Evolutionary conservation across 2,797 vertebrate genomes (phyloP), one percentile per base, ranked within the genome.

Genomic region (Sebastes aleutianus): DNA sequence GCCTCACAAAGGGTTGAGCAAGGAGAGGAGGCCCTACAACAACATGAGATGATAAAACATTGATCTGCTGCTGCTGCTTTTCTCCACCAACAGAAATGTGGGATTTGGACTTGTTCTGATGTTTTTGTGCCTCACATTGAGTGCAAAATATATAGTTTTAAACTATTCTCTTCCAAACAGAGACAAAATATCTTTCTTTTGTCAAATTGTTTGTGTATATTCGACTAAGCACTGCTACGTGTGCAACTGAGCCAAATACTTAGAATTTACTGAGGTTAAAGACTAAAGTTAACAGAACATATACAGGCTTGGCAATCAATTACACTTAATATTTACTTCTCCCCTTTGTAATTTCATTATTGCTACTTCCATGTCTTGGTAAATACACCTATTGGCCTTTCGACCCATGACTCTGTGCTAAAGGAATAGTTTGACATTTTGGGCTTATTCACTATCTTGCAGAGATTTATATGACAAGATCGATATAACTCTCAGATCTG

Each of bases 11-110:
- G 76, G 59, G 68, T 64, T 85, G 74, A 81, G 86, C 18, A 53
- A 74, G 68, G 61, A 81, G 70, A 77, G 10, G 47, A 86, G 22
- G 61, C 39, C 58, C 74, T 24, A 47, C 58, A 82, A 84, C 76
- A 85, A 76, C 83, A 80, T 54, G 70, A 84, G 79, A 84, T 74
- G 47, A 86, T 86, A 65, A 90, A 88, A 88, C 79, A 88, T 87
- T 87, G 39, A 89, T 87, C 79, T 74, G 54, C 70, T 74, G 70
- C 86, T 85, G 76, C 65, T 70, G 74, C 72, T 79, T 67, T 78
- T 79, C 79, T 79, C 72, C 27, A 27, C 29, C 32, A 64, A 59
- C 22, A 79, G 72, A 85, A 71, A 68, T 74, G 24, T 39, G 59
- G 31, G 20, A 26, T 26, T 59, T 43, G 26, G 8, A 20, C 24